These are phyloP conservation scores for Fistularia tabacaria DNA, from an alignment of 2,797 vertebrate species.

Conservation along the genomic window DNA sequence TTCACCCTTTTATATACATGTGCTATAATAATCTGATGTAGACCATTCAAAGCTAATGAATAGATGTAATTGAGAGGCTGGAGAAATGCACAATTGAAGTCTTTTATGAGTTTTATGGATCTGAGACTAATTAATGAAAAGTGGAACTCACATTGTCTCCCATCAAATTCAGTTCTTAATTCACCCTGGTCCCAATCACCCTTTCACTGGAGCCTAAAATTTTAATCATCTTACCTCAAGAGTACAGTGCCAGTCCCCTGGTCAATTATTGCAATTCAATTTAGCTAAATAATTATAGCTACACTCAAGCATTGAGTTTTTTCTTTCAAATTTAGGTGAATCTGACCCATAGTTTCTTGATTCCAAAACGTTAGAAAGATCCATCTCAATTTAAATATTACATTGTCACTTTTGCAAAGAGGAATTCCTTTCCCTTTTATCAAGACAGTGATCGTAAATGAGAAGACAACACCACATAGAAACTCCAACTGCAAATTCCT, in stretches of 20 bases:
- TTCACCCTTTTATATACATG: slow-evolving; percentile 56
- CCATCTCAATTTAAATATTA: slow-evolving; percentile 54
- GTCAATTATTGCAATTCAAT: slow-evolving; percentile 80
- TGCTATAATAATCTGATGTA: slow-evolving; percentile 57
- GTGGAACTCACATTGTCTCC: slow-evolving; percentile 72
- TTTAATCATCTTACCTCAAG: slow-evolving; percentile 79
- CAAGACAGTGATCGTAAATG: slow-evolving; percentile 36
- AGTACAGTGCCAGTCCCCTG: slow-evolving; percentile 72
- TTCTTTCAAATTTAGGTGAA: slow-evolving; percentile 58
- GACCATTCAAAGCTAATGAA: slow-evolving; percentile 71
- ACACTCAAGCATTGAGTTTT: slow-evolving; percentile 68
- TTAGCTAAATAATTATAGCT: slow-evolving; percentile 80
- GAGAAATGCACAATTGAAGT: slow-evolving; percentile 73
- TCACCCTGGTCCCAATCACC: slow-evolving; percentile 71
- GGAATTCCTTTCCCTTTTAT: slow-evolving; percentile 42
- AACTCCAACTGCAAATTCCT: slow-evolving; percentile 51
- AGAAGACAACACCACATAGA: slow-evolving; percentile 43
- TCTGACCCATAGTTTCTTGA: slow-evolving; percentile 42
- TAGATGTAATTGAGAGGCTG: slow-evolving; percentile 71
- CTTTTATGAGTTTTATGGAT: slow-evolving; percentile 74
- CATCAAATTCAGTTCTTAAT: slow-evolving; percentile 72
- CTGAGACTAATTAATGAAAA: slow-evolving; percentile 78
- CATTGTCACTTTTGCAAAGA: slow-evolving; percentile 42
- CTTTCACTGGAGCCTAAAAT: slow-evolving; percentile 72
- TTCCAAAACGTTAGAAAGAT: slow-evolving; percentile 61